Base-by-base conservation (phyloP, 1,140 invertebrate genomes). In the Nomia melanderi region DNA sequence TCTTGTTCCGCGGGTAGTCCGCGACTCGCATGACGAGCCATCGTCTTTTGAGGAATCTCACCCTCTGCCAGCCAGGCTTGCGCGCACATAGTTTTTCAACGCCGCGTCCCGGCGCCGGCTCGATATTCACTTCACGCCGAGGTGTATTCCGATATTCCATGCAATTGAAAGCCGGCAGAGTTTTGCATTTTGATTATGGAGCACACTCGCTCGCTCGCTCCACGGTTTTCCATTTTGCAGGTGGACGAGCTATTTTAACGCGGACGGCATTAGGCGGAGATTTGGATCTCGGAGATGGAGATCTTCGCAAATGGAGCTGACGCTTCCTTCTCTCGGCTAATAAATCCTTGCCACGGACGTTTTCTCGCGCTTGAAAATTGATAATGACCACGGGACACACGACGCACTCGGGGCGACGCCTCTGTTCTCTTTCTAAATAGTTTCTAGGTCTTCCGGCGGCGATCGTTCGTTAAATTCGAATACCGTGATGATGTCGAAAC, bases 111-210 rank as follows among this genome's bases (percentile, higher is more conserved):
- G 4, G 23, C 6, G 9, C 27, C 25, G 53, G 50, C 67, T 63
- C 75, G 75, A 70, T 70, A 77, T 77, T 59, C 67, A 70, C 75
- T 77, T 70, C 56, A 25, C 57, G 66, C 41, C 33, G 69, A 63
- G 41, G n/a, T n/a, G n/a, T 71, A 71, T 77, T 53, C 67, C 57
- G 57, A 77, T 77, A 77, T 77, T 77, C 75, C 75, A 70, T 70
- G 75, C 66, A 77, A 76, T 76, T 76, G 66, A 77, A 60, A 77
- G 75, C 41, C 44, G 47, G 33, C 20, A 36, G 66, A 77, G 56
- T 77, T 70, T 77, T 77, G 66, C 75, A 77, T 77, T 77, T 77
- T 77, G 66, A 77, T 77, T 71, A 62, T 54, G 3, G 36, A n/a
- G 11, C 41, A 17, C 12, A 11, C 29, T 29, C 27, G 27, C 54